Evolutionary conservation across 2,888 invertebrate species (phyloP).

Genomic region (Dexiosoma caninum): DNA sequence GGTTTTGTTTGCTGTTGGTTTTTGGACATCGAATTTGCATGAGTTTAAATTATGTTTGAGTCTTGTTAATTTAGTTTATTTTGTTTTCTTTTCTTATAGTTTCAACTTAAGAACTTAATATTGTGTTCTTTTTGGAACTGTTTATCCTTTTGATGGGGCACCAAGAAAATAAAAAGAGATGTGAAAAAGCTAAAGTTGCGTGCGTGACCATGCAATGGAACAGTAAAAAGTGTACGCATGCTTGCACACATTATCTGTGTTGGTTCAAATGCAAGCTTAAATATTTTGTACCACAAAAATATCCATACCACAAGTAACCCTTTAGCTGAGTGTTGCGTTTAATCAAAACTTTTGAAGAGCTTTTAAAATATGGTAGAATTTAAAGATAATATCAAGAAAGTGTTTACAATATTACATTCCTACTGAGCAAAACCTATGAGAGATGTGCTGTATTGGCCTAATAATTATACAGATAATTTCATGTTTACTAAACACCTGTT

Average conservation of each 20-base stretch:
- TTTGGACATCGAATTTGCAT: slow-evolving; percentile 76
- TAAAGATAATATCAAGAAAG: background rate
- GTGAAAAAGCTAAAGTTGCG: slow-evolving; percentile 36
- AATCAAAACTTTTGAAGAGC: no score
- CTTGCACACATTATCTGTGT: slow-evolving; percentile 65
- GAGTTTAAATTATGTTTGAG: slow-evolving; percentile 74
- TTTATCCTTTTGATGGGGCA: slow-evolving; percentile 52
- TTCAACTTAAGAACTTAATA: slow-evolving; percentile 43
- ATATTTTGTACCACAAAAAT: slow-evolving; percentile 28
- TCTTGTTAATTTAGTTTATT: slow-evolving; percentile 71
- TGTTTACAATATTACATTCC: no score
- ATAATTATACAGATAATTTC: no score
- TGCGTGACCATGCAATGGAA: slow-evolving; percentile 64
- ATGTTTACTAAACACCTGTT: no score
- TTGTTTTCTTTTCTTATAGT: slow-evolving; percentile 21
- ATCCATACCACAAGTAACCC: slow-evolving; percentile 29
- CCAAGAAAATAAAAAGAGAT: background rate
- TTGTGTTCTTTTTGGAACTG: slow-evolving; percentile 20
- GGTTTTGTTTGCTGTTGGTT: slow-evolving; percentile 19
- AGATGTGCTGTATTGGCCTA: no score
- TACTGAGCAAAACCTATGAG: no score
- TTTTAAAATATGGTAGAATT: no score
- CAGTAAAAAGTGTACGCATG: slow-evolving; percentile 63
- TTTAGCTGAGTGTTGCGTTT: background rate
- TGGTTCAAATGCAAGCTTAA: slow-evolving; percentile 56